Base-by-base conservation (phyloP, 2,888 invertebrate species). In the Dryomyza anilis region DNA sequence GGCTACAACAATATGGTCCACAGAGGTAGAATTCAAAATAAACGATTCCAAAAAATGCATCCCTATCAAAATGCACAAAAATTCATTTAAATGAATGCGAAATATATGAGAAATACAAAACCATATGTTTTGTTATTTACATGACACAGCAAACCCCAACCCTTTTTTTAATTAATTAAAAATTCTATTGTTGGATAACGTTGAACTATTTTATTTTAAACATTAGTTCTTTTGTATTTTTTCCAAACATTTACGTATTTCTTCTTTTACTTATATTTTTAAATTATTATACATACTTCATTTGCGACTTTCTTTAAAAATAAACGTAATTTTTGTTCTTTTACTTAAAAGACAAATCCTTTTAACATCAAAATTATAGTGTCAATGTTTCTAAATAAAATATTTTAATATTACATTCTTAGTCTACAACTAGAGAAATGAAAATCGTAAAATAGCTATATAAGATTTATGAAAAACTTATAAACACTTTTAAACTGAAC, bases 11-110 rank as follows among this genome's bases (percentile, higher is more conserved):
- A 78, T 68, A 81, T 83, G 78, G 81, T 83, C 78, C 83, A 83
- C 72, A 82, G 83, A 84, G 84, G 84, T 84, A 84, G 84, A 84
- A 81, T 81, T 78, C 73, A 79, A 76, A 82, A 83, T 80, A 77
- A 79, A 77, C 83, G 84, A 80, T 82, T 78, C 78, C 81, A 81
- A 78, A 83, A 82, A 76, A 72, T 79, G 75, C 81, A 83, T 78
- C 83, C 83, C 66, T 83, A 83, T 80, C 79, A 78, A 70, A 80
- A 79, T 77, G 74, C 77, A 71, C 76, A 78, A 72, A 77, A 79
- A 76, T 79, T 77, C 76, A 77, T 81, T 70, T 79, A 79, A 77
- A 78, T 67, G 70, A 67, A 69, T 69, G 66, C 65, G 62, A 65
- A 69, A 57, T 48, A 39, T 61, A n/a, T 61, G 33, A 61, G 21